Base-by-base conservation (phyloP, 2,113 vertebrate genomes). In the Illadopsis cleaveri region DNA sequence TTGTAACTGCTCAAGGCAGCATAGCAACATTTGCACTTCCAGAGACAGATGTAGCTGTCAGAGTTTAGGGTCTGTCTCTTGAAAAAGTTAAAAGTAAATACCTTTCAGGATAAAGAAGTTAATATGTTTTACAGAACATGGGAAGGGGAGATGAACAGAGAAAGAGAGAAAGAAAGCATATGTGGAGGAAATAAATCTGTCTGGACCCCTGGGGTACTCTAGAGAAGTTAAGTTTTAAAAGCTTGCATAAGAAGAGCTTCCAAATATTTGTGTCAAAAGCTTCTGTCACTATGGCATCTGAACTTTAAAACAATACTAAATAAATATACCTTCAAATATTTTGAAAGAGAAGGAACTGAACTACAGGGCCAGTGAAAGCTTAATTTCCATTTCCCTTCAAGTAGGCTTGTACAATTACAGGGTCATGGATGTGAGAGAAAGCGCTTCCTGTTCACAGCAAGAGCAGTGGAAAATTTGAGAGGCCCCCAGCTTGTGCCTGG, bases 101-200 rank as follows among this genome's bases (percentile, higher is more conserved):
- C 38, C 38, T 93, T 58, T 81, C 72, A 66, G 82, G 64, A 93
- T 51, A 93, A 83, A 92, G 47, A 80, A 93, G 54, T 81, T 93
- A 90, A 93, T 96, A 83, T 73, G 30, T 96, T 96, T 93, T 83
- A 92, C 92, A 95, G 94, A 88, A 77, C 42, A 66, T 31, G 30
- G 35, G 64, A 90, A 73, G 58, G 57, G 66, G 17, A 78, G 58
- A 80, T 45, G 42, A 83, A 76, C 50, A 90, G 50, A 88, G 66
- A 82, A 65, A 76, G 38, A 75, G 53, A 86, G 62, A 95, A 88
- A 91, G 85, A 40, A 95, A 95, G 90, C 88, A 73, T 90, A 90
- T 92, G 86, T 81, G 60, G 77, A 86, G 89, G 86, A 88, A 92
- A 95, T 96, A 96, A 95, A 96, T 95, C 90, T 93, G 79, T 93